These are phyloP conservation scores for Chrysina gloriosa DNA, from an alignment of 2,888 invertebrate species.

Conservation along the genomic window DNA sequence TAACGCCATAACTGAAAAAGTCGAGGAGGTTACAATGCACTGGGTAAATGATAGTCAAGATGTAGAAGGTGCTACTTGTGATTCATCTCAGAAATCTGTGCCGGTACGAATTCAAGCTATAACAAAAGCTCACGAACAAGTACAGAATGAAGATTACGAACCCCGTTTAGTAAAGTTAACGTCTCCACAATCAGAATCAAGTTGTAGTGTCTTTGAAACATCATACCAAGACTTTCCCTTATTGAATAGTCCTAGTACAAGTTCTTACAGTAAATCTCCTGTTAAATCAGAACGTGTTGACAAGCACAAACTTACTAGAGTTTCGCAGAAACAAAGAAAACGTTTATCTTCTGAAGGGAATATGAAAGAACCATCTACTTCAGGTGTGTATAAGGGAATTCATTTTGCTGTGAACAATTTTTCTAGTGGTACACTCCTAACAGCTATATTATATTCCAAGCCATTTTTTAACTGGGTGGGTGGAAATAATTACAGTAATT, in stretches of 20 bases:
- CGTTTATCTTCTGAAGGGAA: conserved; percentile 68
- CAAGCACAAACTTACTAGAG: conserved; percentile 62
- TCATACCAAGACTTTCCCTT: conserved; percentile 63
- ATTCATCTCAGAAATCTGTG: conserved; percentile 6
- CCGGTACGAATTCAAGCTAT: conserved; percentile 56
- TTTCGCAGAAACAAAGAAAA: conserved; percentile 76
- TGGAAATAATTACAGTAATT: no score
- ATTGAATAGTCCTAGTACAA: conserved; percentile 52
- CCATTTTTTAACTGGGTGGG: no score
- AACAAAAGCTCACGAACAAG: conserved; percentile 52
- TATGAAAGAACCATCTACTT: conserved; percentile 51
- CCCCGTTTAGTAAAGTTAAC: conserved; percentile 50
- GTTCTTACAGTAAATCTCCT: conserved; percentile 47
- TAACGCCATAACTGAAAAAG: conserved; percentile 20
- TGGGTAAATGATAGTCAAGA: conserved; percentile 8
- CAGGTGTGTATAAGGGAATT: conserved; percentile 45
- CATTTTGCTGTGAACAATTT: no score
- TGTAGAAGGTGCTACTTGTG: conserved; percentile 5
- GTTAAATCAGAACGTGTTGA: conserved; percentile 56
- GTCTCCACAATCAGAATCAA: conserved; percentile 40
- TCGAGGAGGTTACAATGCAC: not conserved
- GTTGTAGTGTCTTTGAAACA: conserved; percentile 49
- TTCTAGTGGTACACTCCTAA: no score
- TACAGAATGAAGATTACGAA: conserved; percentile 50
- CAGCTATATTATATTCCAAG: no score